Evolutionary conservation across 2,797 vertebrate species (phyloP).

Genomic region (Hozukius guyotensis): DNA sequence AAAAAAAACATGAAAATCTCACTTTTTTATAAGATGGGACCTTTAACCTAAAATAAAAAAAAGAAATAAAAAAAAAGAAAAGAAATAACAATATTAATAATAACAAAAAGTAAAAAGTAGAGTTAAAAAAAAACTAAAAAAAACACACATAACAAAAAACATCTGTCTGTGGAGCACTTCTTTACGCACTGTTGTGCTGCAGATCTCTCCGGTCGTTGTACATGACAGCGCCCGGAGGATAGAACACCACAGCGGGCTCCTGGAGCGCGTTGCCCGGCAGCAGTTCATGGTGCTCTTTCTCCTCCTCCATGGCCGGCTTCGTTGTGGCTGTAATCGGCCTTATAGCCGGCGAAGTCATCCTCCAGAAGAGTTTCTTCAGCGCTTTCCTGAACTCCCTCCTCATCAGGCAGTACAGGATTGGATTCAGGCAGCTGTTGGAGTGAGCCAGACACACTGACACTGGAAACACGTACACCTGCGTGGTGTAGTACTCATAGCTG

Average conservation of each 20-base stretch:
- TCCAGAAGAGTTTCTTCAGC: constrained; percentile 90
- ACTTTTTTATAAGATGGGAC: no score
- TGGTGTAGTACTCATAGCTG: constrained; percentile 91
- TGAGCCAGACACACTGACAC: constrained; percentile 95
- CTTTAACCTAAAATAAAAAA: background rate
- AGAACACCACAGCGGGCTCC: constrained; percentile 81
- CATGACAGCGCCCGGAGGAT: constrained; percentile 85
- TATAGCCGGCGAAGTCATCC: constrained; percentile 88
- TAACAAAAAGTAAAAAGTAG: no score
- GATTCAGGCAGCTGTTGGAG: constrained; percentile 97
- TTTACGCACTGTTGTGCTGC: constrained; percentile 84
- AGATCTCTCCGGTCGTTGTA: constrained; percentile 85
- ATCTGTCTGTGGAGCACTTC: background rate
- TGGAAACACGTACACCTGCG: constrained; percentile 93
- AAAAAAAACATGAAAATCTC: no score
- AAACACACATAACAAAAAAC: background rate
- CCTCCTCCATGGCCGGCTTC: constrained; percentile 88
- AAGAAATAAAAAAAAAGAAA: background rate
- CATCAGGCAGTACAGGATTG: constrained; percentile 94
- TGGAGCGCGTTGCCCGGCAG: constrained; percentile 65
- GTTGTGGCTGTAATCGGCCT: constrained; percentile 89
- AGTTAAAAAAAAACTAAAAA: no score
- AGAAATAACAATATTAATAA: background rate
- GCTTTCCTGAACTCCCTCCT: constrained; percentile 94
- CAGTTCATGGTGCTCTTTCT: constrained; percentile 61